Evolutionary conservation across 2,113 vertebrate genomes (phyloP).

Genomic region (Paralichthys olivaceus): DNA sequence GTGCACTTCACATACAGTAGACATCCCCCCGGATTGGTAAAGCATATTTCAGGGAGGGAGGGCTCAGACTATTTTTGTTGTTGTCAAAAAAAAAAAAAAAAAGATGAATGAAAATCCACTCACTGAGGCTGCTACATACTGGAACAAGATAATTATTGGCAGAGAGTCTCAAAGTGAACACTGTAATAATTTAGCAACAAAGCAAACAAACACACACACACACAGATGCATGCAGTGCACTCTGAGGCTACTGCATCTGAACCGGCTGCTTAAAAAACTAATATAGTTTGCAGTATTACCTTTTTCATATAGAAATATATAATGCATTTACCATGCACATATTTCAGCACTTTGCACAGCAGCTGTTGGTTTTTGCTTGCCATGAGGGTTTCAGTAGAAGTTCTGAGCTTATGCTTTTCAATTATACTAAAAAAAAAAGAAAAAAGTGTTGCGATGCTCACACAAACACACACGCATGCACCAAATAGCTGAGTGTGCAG

Average conservation of each 20-base stretch:
- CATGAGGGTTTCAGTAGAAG: conserved; percentile 39
- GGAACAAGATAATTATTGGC: conserved; percentile 53
- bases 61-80: conserved; percentile 39
- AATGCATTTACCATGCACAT: conserved; percentile 9
- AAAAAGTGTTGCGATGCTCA: conserved; percentile 39
- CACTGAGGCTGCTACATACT: conserved; percentile 32
- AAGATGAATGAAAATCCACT: conserved; percentile 65
- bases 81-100: conserved; percentile 28
- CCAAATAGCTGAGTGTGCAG: conserved; percentile 62
- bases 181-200: conserved; percentile 45
- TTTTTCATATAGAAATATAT: conserved; percentile 4
- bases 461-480: conserved; percentile 15
- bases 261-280: conserved; percentile 3
- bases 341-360: conserved; percentile 38
- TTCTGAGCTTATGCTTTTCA: conserved; percentile 49
- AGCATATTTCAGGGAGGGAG: conserved; percentile 48
- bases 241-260: conserved; percentile 2
- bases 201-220: conserved; percentile 1
- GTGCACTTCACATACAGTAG: conserved; percentile 71
- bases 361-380: conserved; percentile 54
- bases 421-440: conserved; percentile 46
- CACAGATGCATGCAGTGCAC: not conserved
- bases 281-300: conserved; percentile 11
- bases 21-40: conserved; percentile 46
- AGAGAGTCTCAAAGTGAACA: conserved; percentile 44